Evolutionary conservation across 2,113 vertebrate genomes (phyloP).

Genomic region (Campylomormyrus tamandua): DNA sequence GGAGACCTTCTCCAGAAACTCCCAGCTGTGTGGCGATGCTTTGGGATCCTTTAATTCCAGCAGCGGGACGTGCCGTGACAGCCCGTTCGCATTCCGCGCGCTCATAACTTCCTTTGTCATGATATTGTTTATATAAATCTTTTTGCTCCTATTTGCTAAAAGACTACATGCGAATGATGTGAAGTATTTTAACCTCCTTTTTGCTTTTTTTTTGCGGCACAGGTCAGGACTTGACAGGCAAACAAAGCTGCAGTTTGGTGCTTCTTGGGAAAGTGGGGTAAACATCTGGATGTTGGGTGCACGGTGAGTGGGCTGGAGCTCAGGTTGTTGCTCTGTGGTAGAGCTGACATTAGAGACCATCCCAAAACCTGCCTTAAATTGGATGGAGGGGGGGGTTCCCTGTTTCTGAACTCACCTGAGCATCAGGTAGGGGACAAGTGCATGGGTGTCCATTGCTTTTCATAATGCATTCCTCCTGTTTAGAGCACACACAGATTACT

Average conservation of each 20-base stretch:
- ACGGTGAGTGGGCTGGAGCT: neutral
- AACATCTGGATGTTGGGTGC: neutral
- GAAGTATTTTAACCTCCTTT: constrained; percentile 14
- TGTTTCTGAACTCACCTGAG: neutral
- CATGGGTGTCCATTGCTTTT: neutral
- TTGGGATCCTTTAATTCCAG: constrained; percentile 21
- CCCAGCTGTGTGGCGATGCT: neutral
- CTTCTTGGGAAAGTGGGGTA: neutral
- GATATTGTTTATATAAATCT: constrained; percentile 26
- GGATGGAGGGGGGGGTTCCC: neutral
- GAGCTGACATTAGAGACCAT: neutral
- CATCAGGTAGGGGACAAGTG: neutral
- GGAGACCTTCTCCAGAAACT: neutral
- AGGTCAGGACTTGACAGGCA: constrained; percentile 21
- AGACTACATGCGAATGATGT: constrained; percentile 22
- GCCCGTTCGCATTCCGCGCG: constrained; percentile 14
- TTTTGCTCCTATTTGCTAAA: constrained; percentile 27
- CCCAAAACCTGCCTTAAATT: neutral
- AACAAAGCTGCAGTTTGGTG: neutral
- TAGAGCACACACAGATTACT: neutral
- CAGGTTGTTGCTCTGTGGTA: neutral
- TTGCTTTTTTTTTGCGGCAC: constrained; percentile 1
- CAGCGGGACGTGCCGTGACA: constrained; percentile 19
- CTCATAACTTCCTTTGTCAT: constrained; percentile 24
- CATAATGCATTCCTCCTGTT: neutral